Conservation (phyloP, 2,113 vertebrate genomes). For the Tichodroma muraria region DNA sequence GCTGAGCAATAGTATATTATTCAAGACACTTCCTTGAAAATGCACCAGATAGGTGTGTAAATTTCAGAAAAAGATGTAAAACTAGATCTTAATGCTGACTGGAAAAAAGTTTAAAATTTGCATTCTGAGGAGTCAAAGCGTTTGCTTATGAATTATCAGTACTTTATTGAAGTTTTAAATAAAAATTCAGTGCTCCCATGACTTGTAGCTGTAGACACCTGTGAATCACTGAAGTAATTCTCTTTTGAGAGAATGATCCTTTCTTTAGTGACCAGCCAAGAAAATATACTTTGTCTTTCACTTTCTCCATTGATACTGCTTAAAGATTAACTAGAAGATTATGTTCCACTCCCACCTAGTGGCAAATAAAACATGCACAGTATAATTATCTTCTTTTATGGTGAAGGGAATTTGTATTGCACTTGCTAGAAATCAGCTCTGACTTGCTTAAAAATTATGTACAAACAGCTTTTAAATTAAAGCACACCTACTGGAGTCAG, state of each 20-base stretch:
- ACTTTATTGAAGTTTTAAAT: background rate
- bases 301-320: background rate
- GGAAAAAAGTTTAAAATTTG: background rate
- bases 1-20: background rate
- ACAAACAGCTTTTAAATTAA: background rate
- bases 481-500: background rate
- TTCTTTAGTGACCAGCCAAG: background rate
- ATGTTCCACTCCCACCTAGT: conserved; percentile 61
- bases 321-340: background rate
- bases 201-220: background rate
- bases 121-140: background rate
- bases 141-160: background rate
- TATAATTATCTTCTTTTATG: background rate
- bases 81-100: background rate
- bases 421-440: background rate
- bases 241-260: background rate
- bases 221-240: background rate
- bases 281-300: background rate
- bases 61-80: background rate
- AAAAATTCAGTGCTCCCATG: background rate
- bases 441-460: background rate
- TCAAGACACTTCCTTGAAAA: background rate
- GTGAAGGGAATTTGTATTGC: background rate
- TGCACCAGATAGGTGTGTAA: background rate
- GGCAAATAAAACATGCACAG: background rate